A percentile compares a stretch with the other conserved stretches of the same genome.
Evolutionary conservation across 2,797 vertebrate species (phyloP).

Genomic region (Naso thynnoides): DNA sequence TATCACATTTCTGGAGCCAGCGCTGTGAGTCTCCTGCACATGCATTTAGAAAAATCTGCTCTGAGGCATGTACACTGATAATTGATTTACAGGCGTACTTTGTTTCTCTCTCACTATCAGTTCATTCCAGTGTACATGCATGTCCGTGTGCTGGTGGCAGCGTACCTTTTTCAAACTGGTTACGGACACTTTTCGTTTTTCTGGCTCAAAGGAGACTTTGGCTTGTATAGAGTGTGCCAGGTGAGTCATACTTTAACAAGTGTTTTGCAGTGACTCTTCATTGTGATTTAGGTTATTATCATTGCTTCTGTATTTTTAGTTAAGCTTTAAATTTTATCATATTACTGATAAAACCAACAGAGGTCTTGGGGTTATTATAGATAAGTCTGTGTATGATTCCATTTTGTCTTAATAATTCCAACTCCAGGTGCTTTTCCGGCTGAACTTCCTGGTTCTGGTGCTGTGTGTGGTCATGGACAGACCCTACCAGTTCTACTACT

Average conservation of each 20-base stretch:
- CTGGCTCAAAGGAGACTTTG: conserved; percentile 98
- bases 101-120: conserved; percentile 76
- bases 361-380: neutral
- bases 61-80: neutral
- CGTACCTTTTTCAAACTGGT: conserved; percentile 98
- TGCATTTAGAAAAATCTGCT: neutral
- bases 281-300: neutral
- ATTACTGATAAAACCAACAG: neutral
- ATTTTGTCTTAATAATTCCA: neutral
- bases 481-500: conserved; percentile 99
- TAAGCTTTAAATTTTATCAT: neutral
- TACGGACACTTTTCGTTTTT: conserved; percentile 99
- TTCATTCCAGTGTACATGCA: conserved; percentile 99
- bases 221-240: conserved; percentile 96
- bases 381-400: neutral
- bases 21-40: conserved; percentile 88
- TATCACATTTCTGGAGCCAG: conserved; percentile 99
- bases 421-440: conserved; percentile 94
- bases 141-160: conserved; percentile 96
- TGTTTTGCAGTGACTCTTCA: neutral
- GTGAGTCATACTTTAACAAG: conserved; percentile 76
- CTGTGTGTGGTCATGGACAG: conserved; percentile 97
- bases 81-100: neutral
- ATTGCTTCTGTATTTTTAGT: neutral
- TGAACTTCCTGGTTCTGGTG: conserved; percentile 97